Base-by-base conservation (phyloP, 1,140 invertebrate genomes). In the Adoxophyes honmai region DNA sequence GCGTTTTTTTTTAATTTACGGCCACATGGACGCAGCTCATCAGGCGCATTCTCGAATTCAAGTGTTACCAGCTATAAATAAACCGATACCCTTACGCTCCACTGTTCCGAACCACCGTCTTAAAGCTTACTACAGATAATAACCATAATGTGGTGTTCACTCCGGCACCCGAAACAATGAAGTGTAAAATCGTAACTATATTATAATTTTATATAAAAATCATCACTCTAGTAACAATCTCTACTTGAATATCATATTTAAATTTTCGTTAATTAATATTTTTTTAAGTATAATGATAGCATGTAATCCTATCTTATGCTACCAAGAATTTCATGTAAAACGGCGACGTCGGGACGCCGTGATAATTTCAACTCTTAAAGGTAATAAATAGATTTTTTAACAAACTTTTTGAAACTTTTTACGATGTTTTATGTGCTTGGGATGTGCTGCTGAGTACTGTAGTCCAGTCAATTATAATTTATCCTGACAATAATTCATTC, bases 141-240 rank as follows among this genome's bases (percentile, higher is more conserved):
- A 38, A 2, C 42, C n/a, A 18, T 21, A 11, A 38, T 18, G 9
- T 48, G 42, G 42, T 48, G 42, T 48, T 48, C 42, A 48, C 42
- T 48, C 18, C 11, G 4, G 18, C 18, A n/a, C 42, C 33, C 33
- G 33, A 11, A 37, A 6, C 34, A 35, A 33, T 13, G 34, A 2
- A 9, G 42, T 18, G 1, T 48, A 48, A 11, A 10, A 16, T 33
- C 21, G 21, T 48, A 48, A 48, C 42, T 48, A 48, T 48, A 48
- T 48, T 18, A 21, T 48, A 69, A 65, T 79, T 81, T 85, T 82
- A 81, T 86, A 83, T 81, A 88, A 86, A 88, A 88, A 88, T 73
- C 81, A 85, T 77, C 78, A 78, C 75, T 85, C 80, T 88, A 86
- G 75, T 88, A 88, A 88, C 86, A 88, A 88, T 75, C 71, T 85